These are phyloP conservation scores for Phalacrocorax pelagicus DNA, from an alignment of 2,113 vertebrate species.

Conservation along the genomic window DNA sequence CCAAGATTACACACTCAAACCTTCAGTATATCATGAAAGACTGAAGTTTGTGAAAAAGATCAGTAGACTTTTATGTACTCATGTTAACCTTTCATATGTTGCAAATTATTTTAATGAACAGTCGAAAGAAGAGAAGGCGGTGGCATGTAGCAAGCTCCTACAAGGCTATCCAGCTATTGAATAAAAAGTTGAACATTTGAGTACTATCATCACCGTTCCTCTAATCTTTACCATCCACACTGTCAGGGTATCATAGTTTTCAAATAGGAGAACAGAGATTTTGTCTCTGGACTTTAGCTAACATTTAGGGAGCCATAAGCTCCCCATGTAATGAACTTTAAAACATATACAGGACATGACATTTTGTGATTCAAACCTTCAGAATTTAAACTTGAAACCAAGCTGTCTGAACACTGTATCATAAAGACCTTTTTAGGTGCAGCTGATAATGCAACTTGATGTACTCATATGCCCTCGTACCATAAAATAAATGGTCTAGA, in stretches of 20 bases:
- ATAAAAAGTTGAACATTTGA: not conserved
- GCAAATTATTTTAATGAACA: not conserved
- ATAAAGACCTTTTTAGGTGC: not conserved
- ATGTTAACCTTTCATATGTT: not conserved
- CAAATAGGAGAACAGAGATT: not conserved
- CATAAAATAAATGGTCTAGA: slow-evolving; percentile 21
- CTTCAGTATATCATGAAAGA: not conserved
- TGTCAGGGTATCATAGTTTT: not conserved
- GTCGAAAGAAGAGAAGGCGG: not conserved
- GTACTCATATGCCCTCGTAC: not conserved
- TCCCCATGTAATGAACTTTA: not conserved
- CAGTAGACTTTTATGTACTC: not conserved
- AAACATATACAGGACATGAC: not conserved
- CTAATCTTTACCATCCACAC: not conserved
- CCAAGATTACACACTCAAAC: not conserved
- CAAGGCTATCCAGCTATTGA: not conserved
- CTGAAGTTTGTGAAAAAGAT: not conserved
- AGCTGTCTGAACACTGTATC: not conserved
- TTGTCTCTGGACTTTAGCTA: not conserved
- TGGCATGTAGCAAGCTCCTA: not conserved
- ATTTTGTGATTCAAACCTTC: not conserved
- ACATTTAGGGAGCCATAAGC: not conserved
- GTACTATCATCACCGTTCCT: not conserved
- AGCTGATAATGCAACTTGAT: not conserved
- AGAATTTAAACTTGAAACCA: slow-evolving; percentile 14